Evolutionary conservation across 2,797 vertebrate species (phyloP).

Genomic region (Novumbra hubbsi): DNA sequence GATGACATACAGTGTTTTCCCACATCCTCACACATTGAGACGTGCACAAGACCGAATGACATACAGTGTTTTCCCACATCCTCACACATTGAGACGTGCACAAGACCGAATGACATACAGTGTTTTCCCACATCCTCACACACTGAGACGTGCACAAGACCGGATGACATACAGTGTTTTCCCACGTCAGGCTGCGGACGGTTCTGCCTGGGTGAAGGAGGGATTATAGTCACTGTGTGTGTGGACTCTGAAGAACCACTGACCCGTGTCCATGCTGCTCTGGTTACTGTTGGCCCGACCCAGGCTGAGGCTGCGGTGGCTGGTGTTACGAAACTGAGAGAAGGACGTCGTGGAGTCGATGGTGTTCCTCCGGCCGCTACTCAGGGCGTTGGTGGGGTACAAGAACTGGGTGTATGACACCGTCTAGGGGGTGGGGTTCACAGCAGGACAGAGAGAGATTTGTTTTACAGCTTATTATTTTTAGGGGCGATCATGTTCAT

Average conservation of each 20-base stretch:
- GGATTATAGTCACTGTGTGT: neutral
- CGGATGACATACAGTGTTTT: neutral
- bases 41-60: no score
- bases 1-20: neutral
- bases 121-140: neutral
- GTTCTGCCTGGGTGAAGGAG: neutral
- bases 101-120: neutral
- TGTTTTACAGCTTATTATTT: neutral
- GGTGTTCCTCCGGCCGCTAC: conserved; percentile 87
- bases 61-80: neutral
- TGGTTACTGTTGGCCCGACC: conserved; percentile 94
- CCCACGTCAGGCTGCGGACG: neutral
- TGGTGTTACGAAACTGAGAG: conserved; percentile 91
- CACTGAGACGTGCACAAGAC: neutral
- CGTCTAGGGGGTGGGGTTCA: conserved; percentile 69
- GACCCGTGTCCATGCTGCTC: conserved; percentile 94
- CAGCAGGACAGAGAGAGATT: conserved; percentile 32
- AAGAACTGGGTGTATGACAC: conserved; percentile 98
- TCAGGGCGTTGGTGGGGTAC: conserved; percentile 92
- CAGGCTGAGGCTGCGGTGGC: conserved; percentile 94
- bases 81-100: neutral
- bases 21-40: neutral
- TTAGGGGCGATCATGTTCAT: neutral
- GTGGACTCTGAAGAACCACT: conserved; percentile 1
- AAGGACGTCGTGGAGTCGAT: conserved; percentile 97